A percentile compares a stretch with the other conserved stretches of the same genome.
Evolutionary conservation across 2,797 vertebrate genomes (phyloP).

Genomic region (Xenentodon cancila): DNA sequence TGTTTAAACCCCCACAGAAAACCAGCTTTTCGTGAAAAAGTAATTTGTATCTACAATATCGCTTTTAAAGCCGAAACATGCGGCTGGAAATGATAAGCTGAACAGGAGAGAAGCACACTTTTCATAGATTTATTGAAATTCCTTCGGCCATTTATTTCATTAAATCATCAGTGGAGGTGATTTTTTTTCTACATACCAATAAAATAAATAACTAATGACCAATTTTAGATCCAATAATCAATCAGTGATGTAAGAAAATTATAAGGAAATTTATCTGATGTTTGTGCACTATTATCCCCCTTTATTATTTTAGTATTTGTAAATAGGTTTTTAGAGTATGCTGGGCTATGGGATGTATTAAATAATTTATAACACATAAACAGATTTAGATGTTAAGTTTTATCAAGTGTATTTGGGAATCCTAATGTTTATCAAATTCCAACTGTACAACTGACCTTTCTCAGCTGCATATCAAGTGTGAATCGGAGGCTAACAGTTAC

Average conservation of each 20-base stretch:
- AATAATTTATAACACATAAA: too few relatives aligned
- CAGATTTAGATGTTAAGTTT: too few relatives aligned
- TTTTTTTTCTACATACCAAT: neutral
- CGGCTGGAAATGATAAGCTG: neutral
- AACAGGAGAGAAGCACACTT: neutral
- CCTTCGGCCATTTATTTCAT: neutral
- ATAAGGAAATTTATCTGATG: too few relatives aligned
- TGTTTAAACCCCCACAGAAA: constrained; percentile 4
- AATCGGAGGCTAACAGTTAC: too few relatives aligned
- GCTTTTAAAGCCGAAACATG: neutral
- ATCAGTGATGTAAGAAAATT: neutral
- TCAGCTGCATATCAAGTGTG: too few relatives aligned
- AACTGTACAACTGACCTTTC: too few relatives aligned
- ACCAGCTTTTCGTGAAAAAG: neutral
- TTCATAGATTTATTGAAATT: neutral
- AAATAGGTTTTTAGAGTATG: too few relatives aligned
- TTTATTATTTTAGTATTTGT: too few relatives aligned
- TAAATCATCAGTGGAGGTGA: neutral
- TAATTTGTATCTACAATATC: neutral
- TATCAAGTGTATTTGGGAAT: too few relatives aligned
- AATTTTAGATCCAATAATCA: neutral
- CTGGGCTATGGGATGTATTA: too few relatives aligned
- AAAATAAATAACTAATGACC: neutral
- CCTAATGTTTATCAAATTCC: too few relatives aligned
- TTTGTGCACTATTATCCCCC: too few relatives aligned